phyloP scores from a whole-genome alignment of 2,113 vertebrate species.

The Naja naja region DNA sequence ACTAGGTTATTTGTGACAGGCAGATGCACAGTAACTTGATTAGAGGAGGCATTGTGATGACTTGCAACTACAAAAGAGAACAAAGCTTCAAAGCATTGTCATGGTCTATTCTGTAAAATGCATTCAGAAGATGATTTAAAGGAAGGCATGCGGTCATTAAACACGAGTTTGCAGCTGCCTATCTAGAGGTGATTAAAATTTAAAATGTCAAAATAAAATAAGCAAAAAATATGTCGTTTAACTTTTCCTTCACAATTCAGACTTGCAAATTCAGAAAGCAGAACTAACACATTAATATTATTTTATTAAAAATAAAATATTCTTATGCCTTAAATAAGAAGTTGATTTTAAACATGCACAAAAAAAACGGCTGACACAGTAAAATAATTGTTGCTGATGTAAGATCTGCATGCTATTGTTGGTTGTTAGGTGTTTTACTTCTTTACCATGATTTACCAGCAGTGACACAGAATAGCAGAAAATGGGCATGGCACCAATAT shows the following conservation, averaged over 20 bases:
- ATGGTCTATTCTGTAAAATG: constrained; percentile 63
- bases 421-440: background rate
- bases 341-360: background rate
- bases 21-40: constrained; percentile 80
- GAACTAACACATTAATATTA: background rate
- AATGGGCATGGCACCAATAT: background rate
- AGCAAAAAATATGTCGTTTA: constrained; percentile 29
- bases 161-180: constrained; percentile 57
- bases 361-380: background rate
- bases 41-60: constrained; percentile 75
- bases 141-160: constrained; percentile 59
- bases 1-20: constrained; percentile 86
- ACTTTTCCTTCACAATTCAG: constrained; percentile 59
- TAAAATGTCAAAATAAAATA: constrained; percentile 41
- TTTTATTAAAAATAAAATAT: background rate
- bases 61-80: constrained; percentile 72
- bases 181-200: constrained; percentile 33
- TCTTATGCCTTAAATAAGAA: background rate
- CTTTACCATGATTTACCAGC: background rate
- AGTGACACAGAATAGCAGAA: background rate
- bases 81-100: constrained; percentile 70
- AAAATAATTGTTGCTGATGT: background rate
- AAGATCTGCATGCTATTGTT: background rate
- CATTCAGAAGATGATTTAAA: constrained; percentile 66
- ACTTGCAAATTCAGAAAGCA: constrained; percentile 48